These are phyloP conservation scores for Coleophora deauratella DNA, from an alignment of 2,888 invertebrate genomes.

Conservation along the genomic window DNA sequence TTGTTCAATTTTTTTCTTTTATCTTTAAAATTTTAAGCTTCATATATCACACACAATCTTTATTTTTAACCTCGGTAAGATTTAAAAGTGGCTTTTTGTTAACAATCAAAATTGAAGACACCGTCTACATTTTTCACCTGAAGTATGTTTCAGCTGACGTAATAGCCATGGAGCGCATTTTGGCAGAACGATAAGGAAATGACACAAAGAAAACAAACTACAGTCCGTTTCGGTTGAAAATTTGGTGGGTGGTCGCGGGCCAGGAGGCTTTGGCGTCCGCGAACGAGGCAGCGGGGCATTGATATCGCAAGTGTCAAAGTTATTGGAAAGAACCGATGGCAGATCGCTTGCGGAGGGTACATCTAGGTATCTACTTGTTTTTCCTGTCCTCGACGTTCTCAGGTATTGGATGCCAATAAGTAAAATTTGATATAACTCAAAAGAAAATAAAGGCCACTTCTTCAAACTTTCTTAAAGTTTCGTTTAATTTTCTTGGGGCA, in stretches of 20 bases:
- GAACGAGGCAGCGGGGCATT: no score
- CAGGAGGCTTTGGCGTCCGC: no score
- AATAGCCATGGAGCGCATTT: constrained; percentile 72
- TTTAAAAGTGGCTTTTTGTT: background rate
- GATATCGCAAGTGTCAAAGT: constrained; percentile 55
- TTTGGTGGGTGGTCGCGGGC: constrained; percentile 48
- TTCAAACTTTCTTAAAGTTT: no score
- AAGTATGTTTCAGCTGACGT: constrained; percentile 66
- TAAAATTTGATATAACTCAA: no score
- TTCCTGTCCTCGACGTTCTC: constrained; percentile 31
- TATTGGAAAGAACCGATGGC: constrained; percentile 58
- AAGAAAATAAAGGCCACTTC: no score
- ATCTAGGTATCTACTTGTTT: constrained; percentile 53
- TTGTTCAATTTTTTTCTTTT: constrained; percentile 24
- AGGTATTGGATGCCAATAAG: constrained; percentile 17
- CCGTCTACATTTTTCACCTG: constrained; percentile 58
- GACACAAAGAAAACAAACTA: constrained; percentile 73
- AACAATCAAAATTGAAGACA: constrained; percentile 41
- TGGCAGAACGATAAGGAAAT: constrained; percentile 74
- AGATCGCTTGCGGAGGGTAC: constrained; percentile 49
- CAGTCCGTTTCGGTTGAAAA: constrained; percentile 61
- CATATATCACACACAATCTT: no score
- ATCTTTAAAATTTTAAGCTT: constrained; percentile 2
- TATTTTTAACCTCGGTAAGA: no score
- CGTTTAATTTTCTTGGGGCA: no score